Base-by-base conservation (phyloP, 2,888 invertebrate genomes). In the Ganaspis brasiliensis region DNA sequence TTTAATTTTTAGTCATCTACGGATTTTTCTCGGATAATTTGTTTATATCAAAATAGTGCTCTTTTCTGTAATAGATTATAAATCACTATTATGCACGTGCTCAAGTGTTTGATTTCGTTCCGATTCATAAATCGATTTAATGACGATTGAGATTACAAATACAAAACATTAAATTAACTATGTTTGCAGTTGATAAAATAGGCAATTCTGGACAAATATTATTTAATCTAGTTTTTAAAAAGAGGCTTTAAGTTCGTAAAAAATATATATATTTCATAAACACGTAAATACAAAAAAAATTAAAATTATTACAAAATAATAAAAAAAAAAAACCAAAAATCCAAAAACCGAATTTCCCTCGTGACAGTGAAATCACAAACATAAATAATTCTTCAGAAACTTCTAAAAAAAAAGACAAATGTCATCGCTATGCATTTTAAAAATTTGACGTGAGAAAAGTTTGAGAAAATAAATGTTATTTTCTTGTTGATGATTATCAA, bases 11-110 rank as follows among this genome's bases (percentile, higher is more conserved):
- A 0, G 9, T 26, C 19, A 37, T 10, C 2, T 9, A 8, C 9
- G 1, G 9, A n/a, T n/a, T n/a, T n/a, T n/a, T n/a, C n/a, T n/a
- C n/a, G n/a, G n/a, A n/a, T n/a, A n/a, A n/a, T n/a, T n/a, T n/a
- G n/a, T n/a, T n/a, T n/a, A n/a, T n/a, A n/a, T n/a, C n/a, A n/a
- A 19, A 61, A 37, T 31, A 31, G 6, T 31, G 35, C 9, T 16
- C 35, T 35, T 19, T 26, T 14, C 57, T 57, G 57, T 26, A 57
- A 26, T 26, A 57, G 56, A 9, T 10, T 10, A 16, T 19, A 12
- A 61, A 35, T 35, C 31, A 2, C 37, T 16, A 61, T 61, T 61
- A 61, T 45, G 45, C 67, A 67, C 67, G 67, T 67, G 67, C 45
- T 45, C 45, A 67, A 63, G 40, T 21, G 40, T 40, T 67, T 67